phyloP scores from a whole-genome alignment of 2,113 vertebrate species.

The Scalopus aquaticus region DNA sequence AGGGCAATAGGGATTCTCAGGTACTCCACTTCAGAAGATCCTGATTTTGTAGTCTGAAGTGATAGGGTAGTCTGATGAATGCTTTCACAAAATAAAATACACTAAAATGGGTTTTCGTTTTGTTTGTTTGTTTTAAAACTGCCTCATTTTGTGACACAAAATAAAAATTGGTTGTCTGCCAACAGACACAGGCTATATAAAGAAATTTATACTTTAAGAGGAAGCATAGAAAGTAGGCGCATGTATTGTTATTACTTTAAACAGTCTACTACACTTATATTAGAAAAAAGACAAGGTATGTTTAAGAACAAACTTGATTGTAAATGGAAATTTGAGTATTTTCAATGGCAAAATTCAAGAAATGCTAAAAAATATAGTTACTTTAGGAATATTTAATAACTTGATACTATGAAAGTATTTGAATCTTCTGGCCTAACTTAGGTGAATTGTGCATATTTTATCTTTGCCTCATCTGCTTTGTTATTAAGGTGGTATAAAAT shows the following conservation, averaged over 20 bases:
- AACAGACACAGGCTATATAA: not conserved
- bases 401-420: not conserved
- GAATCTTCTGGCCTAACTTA: not conserved
- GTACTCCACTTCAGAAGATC: not conserved
- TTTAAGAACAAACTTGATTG: not conserved
- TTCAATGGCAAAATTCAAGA: not conserved
- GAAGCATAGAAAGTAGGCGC: not conserved
- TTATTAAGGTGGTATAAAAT: not conserved
- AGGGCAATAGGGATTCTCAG: not conserved
- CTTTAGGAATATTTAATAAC: not conserved
- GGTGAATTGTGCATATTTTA: not conserved
- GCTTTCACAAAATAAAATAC: not conserved
- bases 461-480: not conserved
- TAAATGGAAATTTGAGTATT: not conserved
- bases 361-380: not conserved
- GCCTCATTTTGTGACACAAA: not conserved
- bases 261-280: not conserved
- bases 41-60: not conserved
- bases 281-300: not conserved
- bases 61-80: not conserved
- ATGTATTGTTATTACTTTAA: constrained; percentile 2
- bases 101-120: not conserved
- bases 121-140: constrained; percentile 39
- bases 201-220: not conserved
- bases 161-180: not conserved